These are phyloP conservation scores for Hydraecia micacea DNA, from an alignment of 2,888 invertebrate genomes.

Conservation along the genomic window DNA sequence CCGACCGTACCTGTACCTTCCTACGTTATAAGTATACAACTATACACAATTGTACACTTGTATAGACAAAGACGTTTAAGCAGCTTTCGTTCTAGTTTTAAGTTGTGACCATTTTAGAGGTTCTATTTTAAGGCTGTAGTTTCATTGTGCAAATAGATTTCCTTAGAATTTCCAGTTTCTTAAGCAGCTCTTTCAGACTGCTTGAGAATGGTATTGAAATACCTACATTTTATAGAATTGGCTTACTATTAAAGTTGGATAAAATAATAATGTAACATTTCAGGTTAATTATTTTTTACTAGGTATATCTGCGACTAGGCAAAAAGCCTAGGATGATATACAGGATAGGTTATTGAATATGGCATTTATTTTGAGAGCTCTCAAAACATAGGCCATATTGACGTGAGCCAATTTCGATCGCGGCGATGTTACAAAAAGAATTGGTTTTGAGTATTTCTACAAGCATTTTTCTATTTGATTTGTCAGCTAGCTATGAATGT, in stretches of 20 bases:
- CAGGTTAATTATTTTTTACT: neutral
- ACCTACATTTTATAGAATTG: neutral
- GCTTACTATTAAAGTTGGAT: neutral
- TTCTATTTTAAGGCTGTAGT: slow-evolving; percentile 23
- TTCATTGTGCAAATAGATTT: slow-evolving; percentile 12
- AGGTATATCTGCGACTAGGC: neutral
- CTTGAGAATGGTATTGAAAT: neutral
- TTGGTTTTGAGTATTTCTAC: neutral
- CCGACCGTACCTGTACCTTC: neutral
- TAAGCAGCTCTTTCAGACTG: neutral
- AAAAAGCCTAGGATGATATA: neutral
- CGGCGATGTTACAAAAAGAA: neutral
- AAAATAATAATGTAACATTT: neutral
- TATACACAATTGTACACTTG: slow-evolving; percentile 15
- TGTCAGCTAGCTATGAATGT: neutral
- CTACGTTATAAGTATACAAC: neutral
- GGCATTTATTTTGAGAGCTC: neutral
- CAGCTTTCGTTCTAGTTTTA: slow-evolving; percentile 45
- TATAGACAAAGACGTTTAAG: slow-evolving; percentile 40
- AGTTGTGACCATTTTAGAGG: slow-evolving; percentile 20
- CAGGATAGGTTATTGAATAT: neutral
- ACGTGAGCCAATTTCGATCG: neutral
- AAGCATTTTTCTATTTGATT: neutral
- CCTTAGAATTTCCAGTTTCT: neutral
- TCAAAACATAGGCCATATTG: neutral